Base-by-base conservation (phyloP, 23 tunicate genomes). In the Trididemnum nubilum region DNA sequence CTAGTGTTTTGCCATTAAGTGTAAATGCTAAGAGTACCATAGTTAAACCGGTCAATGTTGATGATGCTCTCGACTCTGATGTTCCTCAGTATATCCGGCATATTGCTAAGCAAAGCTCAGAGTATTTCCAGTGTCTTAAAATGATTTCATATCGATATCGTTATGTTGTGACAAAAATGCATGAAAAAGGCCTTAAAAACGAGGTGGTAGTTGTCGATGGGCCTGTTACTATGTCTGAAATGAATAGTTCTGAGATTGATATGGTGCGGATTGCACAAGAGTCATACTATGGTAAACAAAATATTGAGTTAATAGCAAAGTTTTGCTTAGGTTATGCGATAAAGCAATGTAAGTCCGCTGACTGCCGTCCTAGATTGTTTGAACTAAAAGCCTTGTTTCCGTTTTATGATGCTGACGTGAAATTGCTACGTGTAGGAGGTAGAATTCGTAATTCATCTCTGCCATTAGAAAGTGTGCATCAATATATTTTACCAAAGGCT, bases 71-170 rank as follows among this genome's bases (percentile, higher is more conserved):
- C 30, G n/a, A n/a, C n/a, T n/a, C n/a, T n/a, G n/a, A n/a, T n/a
- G n/a, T n/a, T n/a, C 78, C 78, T 73, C 18, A 37, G 7, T 73
- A 38, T 73, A 73, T 73, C 30, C 28, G 9, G 19, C 30, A 40
- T 37, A 73, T 73, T 73, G 78, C 58, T 37, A 38, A 73, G 39
- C 2, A 24, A 2, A 22, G 30, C 31, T 73, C 58, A 37, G 39
- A 37, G 37, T n/a, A 38, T n/a, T 26, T 15, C 7, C 9, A 73
- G 19, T 73, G 78, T 38, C 12, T 73, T 2, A 73, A 73, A 73
- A 73, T 39, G 57, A 73, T 73, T 37, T 31, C 33, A 22, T 73
- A 37, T 26, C 78, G 78, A 38, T 73, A 73, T 73, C 78, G 78
- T 27, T 73, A 37, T 73, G 78, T 73, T 40, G 78, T 73, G 31